Conservation (phyloP, 1,140 invertebrate genomes). For the Drosophila ananassae region DNA sequence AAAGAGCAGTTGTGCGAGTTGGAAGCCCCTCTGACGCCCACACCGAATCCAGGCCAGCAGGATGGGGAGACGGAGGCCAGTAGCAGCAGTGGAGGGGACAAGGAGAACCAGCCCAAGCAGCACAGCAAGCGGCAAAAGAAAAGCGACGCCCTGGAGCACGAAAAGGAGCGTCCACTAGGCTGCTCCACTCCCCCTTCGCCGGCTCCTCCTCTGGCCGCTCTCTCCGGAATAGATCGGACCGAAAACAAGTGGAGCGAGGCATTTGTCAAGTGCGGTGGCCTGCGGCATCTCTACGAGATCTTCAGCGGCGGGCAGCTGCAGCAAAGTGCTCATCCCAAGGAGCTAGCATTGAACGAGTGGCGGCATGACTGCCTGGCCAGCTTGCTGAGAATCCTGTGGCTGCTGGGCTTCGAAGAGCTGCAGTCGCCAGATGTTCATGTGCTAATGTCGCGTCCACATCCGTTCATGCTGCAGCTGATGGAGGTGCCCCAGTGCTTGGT, state of each 20-base stretch:
- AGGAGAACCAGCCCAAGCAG: conserved; percentile 74
- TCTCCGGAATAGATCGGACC: conserved; percentile 16
- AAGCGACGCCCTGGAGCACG: conserved; percentile 52
- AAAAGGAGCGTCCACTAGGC: conserved; percentile 54
- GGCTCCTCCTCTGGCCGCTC: conserved; percentile 22
- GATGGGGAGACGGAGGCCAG: conserved; percentile 60
- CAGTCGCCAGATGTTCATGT: conserved; percentile 87
- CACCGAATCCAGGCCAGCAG: conserved; percentile 34
- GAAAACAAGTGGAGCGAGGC: conserved; percentile 88
- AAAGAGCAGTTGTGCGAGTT: conserved; percentile 47
- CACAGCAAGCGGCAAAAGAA: conserved; percentile 72
- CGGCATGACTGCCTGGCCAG: conserved; percentile 96
- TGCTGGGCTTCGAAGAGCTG: conserved; percentile 90
- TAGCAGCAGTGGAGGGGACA: conserved; percentile 62
- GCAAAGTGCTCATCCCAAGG: conserved; percentile 85
- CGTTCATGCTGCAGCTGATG: conserved; percentile 92
- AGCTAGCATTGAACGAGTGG: conserved; percentile 92
- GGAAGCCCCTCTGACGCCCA: conserved; percentile 44
- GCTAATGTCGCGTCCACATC: conserved; percentile 87
- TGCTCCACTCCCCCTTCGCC: conserved; percentile 60
- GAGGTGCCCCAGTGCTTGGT: conserved; percentile 92
- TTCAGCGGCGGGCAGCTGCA: conserved; percentile 93
- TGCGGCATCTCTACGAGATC: conserved; percentile 95
- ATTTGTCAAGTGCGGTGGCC: conserved; percentile 94
- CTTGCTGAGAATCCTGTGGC: conserved; percentile 90